Base-by-base conservation (phyloP, 2,888 invertebrate genomes). In the Microplitis deprimator region DNA sequence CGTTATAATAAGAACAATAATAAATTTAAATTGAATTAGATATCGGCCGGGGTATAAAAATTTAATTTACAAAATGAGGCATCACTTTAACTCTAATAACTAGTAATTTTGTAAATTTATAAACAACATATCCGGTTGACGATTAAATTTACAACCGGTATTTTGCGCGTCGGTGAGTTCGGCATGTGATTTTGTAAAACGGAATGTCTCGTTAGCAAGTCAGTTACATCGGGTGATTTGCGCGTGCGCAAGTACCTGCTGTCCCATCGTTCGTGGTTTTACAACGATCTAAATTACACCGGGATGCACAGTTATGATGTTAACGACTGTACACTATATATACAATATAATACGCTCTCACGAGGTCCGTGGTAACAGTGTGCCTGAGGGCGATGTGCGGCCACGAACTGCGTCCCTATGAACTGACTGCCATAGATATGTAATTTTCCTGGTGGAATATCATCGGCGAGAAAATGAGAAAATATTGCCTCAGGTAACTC, bases 131-230 rank as follows among this genome's bases (percentile, higher is more conserved):
- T 88, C 88, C 88, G 87, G 87, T 85, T 82, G 81, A 61, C 40
- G 64, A 79, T 74, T 78, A 79, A 79, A 88, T 88, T 88, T 88
- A 88, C 84, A 84, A 82, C 84, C 82, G 81, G 83, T 84, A 83
- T 83, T 85, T 84, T 83, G 83, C 81, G 84, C 81, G 69, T 62
- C 71, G 64, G 60, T 75, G 74, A 70, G 75, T 76, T 80, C 81
- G 84, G 80, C 82, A 83, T 81, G 82, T 85, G 86, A 89, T 88
- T 89, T 89, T 86, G 88, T 86, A 86, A 88, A 88, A 88, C 87
- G 85, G 86, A 87, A 86, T 85, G 86, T 88, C 88, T 88, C 87
- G 88, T 88, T 88, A 88, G 87, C 85, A 83, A 85, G 83, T 85
- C 83, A 81, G 82, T 84, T 83, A 82, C 82, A 80, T 76, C 76